A percentile compares a stretch with the other conserved stretches of the same genome.
phyloP scores from a whole-genome alignment of 2,888 invertebrate species.

The Sphecodes monilicornis region DNA sequence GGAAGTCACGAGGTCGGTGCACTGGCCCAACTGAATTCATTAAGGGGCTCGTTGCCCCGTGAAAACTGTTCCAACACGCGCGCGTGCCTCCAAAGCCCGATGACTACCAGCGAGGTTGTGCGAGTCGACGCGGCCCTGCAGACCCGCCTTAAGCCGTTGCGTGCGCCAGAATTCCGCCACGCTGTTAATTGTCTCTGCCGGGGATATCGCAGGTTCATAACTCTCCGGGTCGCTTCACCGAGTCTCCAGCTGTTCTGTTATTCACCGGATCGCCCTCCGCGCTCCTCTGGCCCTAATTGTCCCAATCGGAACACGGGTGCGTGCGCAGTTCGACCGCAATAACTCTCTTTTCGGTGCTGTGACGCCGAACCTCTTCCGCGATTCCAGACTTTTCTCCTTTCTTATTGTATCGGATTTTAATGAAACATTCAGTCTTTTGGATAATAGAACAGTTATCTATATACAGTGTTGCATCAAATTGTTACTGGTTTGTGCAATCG shows the following conservation, averaged over 20 bases:
- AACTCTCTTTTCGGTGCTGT: background rate
- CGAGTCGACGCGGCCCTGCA: background rate
- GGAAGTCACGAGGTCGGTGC: background rate
- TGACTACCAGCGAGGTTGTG: background rate
- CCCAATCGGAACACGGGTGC: background rate
- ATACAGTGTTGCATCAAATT: no score
- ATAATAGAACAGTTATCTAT: no score
- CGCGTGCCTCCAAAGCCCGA: conserved; percentile 27
- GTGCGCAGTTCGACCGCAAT: background rate
- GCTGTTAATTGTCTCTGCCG: conserved; percentile 38
- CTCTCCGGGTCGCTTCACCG: conserved; percentile 22
- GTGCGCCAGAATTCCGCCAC: conserved; percentile 23
- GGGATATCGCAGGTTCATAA: conserved; percentile 36
- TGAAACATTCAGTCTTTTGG: background rate
- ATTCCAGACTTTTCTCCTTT: background rate
- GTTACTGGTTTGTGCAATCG: no score
- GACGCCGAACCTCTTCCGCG: background rate
- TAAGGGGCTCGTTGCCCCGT: conserved; percentile 24
- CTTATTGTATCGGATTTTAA: background rate
- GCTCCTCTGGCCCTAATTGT: conserved; percentile 16
- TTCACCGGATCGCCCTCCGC: background rate
- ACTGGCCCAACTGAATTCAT: conserved; percentile 46
- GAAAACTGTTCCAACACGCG: conserved; percentile 46
- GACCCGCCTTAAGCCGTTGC: conserved; percentile 31
- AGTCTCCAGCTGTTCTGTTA: conserved; percentile 30